phyloP scores from a whole-genome alignment of 2,797 vertebrate genomes.

The Euthynnus affinis region DNA sequence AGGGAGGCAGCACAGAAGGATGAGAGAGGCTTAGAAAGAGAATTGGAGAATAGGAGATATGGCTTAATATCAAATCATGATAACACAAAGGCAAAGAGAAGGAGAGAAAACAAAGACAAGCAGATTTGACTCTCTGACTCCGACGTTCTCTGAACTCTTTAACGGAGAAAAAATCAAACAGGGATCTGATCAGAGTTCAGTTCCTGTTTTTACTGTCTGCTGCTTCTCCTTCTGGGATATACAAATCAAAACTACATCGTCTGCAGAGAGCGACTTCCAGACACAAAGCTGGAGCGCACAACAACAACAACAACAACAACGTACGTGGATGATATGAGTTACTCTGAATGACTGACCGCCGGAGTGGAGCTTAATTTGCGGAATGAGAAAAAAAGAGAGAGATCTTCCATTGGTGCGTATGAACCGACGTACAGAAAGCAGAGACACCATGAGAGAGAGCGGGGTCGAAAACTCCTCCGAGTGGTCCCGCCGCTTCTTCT shows the following conservation, averaged over 20 bases:
- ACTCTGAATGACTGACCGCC: conserved; percentile 26
- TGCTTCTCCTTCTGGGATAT: conserved; percentile 29
- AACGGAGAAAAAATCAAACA: background rate
- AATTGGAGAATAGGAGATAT: conserved; percentile 42
- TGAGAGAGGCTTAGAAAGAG: conserved; percentile 57
- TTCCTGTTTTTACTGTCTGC: conserved; percentile 2
- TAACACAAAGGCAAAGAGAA: conserved; percentile 26
- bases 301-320: conserved; percentile 7
- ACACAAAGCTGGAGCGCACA: background rate
- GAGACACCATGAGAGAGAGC: conserved; percentile 20
- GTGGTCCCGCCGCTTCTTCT: conserved; percentile 40
- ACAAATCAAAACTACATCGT: background rate
- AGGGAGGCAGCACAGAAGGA: conserved; percentile 68
- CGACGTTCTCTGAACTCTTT: conserved; percentile 9
- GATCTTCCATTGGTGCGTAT: conserved; percentile 27
- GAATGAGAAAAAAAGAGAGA: conserved; percentile 12
- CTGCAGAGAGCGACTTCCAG: conserved; percentile 1
- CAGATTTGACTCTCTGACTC: background rate
- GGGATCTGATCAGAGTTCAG: background rate
- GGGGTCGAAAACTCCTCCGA: conserved; percentile 28
- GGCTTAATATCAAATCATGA: conserved; percentile 35
- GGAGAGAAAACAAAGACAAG: conserved; percentile 13
- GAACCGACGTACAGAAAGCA: conserved; percentile 6
- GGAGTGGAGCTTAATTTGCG: conserved; percentile 29
- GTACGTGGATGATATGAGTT: conserved; percentile 36